phyloP scores from a whole-genome alignment of 2,113 vertebrate genomes.

The Sigmodon hispidus region DNA sequence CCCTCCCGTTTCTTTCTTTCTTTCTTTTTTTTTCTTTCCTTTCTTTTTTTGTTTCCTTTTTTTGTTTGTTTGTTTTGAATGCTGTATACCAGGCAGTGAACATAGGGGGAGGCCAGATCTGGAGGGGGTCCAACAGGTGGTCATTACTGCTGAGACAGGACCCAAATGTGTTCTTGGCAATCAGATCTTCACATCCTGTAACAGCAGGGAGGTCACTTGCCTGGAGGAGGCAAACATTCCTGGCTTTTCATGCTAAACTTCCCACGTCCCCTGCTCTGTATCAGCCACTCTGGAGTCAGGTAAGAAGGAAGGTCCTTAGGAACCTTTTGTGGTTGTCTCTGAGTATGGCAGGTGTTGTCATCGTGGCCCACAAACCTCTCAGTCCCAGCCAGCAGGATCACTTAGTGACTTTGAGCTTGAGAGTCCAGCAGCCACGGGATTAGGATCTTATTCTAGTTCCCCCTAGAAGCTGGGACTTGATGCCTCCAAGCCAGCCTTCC shows the following conservation, averaged over 20 bases:
- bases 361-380: neutral
- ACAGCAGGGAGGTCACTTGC: neutral
- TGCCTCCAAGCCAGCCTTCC: neutral
- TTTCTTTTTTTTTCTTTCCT: too few relatives aligned
- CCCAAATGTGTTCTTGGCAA: neutral
- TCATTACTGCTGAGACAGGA: neutral
- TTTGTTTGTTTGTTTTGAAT: too few relatives aligned
- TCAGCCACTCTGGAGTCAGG: neutral
- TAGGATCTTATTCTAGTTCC: neutral
- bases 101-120: neutral
- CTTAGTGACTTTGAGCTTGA: neutral
- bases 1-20: neutral
- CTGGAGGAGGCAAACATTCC: neutral
- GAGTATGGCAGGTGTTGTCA: neutral
- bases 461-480: neutral
- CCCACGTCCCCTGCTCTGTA: neutral
- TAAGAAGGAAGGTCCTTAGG: neutral
- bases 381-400: neutral
- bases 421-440: neutral
- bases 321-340: too few relatives aligned
- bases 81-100: neutral
- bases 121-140: neutral
- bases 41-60: too few relatives aligned
- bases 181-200: accelerated
- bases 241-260: neutral